These are phyloP conservation scores for Pseudomyrmex dendroicus DNA, from an alignment of 1,140 invertebrate species.

Conservation along the genomic window DNA sequence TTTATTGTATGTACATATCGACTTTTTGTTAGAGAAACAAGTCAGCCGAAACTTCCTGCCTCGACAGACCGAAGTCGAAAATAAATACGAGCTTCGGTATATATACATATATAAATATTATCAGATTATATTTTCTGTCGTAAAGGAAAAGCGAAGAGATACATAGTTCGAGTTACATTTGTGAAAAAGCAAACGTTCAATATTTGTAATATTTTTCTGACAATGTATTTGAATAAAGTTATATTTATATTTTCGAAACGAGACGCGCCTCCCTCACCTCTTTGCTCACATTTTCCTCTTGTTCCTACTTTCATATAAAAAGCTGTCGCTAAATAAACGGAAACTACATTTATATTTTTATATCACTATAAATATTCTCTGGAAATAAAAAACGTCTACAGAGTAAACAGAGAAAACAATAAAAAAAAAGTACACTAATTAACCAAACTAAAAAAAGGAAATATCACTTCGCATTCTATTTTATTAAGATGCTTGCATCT, in stretches of 20 bases:
- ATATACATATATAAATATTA: slow-evolving; percentile 41
- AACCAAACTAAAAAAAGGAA: not conserved
- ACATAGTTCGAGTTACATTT: slow-evolving; percentile 68
- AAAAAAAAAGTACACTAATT: too few relatives aligned
- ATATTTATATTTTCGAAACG: slow-evolving; percentile 79
- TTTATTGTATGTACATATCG: slow-evolving; percentile 34
- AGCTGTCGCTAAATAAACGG: not conserved
- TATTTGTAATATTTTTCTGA: slow-evolving; percentile 80
- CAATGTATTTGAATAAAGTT: slow-evolving; percentile 77
- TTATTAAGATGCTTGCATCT: not conserved
- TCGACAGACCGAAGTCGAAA: slow-evolving; percentile 33
- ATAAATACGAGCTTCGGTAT: slow-evolving; percentile 38
- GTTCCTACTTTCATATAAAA: not conserved
- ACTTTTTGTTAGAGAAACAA: slow-evolving; percentile 29
- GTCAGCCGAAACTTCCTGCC: slow-evolving; percentile 55
- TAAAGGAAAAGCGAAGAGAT: slow-evolving; percentile 15
- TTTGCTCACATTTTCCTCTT: slow-evolving; percentile 1
- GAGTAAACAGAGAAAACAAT: too few relatives aligned
- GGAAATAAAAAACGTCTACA: too few relatives aligned
- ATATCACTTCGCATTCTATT: not conserved
- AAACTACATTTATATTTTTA: too few relatives aligned
- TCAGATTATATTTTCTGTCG: slow-evolving; percentile 58
- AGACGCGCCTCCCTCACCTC: not conserved
- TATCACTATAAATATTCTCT: too few relatives aligned
- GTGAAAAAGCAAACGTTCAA: slow-evolving; percentile 69